Evolutionary conservation across 2,797 vertebrate species (phyloP).

Genomic region (Acipenser oxyrinchus): DNA sequence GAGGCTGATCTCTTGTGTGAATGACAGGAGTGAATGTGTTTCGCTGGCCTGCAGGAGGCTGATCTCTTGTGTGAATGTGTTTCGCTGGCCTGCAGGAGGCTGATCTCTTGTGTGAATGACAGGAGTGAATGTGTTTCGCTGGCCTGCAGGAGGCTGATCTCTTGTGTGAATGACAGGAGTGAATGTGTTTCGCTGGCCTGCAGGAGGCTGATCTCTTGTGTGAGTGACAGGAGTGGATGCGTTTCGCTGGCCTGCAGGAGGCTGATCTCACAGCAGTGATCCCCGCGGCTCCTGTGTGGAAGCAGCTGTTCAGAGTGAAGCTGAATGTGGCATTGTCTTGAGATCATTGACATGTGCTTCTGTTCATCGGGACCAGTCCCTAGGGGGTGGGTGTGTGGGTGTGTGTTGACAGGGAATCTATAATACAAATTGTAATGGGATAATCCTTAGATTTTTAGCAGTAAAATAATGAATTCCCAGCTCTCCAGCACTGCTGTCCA

Average conservation of each 20-base stretch:
- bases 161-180: neutral
- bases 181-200: neutral
- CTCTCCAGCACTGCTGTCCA: too few species aligned
- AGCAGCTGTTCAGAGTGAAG: neutral
- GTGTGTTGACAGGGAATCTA: neutral
- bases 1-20: too few species aligned
- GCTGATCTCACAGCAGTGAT: neutral
- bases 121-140: too few species aligned
- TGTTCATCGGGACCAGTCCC: neutral
- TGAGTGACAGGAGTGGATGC: neutral
- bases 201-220: neutral
- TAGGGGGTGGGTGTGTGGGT: neutral
- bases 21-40: too few species aligned
- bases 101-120: too few species aligned
- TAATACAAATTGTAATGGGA: too few species aligned
- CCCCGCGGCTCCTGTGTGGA: neutral
- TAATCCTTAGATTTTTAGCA: too few species aligned
- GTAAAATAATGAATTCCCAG: too few species aligned
- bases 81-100: too few species aligned
- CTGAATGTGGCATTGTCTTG: neutral
- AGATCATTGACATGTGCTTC: neutral
- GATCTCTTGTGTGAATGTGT: too few species aligned
- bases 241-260: neutral
- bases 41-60: too few species aligned
- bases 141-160: too few species aligned